phyloP scores from a whole-genome alignment of 2,888 invertebrate species.

The Heteromurus nitidus region DNA sequence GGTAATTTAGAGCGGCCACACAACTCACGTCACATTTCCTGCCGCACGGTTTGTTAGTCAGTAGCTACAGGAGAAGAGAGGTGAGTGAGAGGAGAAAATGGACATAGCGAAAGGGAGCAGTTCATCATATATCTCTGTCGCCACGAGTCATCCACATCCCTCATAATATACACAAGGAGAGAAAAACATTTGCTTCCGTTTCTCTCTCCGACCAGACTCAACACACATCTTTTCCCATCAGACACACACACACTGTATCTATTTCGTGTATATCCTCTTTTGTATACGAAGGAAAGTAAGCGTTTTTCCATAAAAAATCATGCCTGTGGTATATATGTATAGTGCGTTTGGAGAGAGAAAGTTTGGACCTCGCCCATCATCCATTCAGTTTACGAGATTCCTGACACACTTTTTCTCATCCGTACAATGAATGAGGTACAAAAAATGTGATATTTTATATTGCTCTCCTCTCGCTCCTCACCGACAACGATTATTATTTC shows the following conservation, averaged over 20 bases:
- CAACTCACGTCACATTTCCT: neutral
- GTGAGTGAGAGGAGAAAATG: no score
- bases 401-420: conserved; percentile 65
- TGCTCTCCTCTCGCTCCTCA: neutral
- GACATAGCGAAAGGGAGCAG: conserved; percentile 36
- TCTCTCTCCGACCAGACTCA: no score
- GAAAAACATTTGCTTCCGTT: no score
- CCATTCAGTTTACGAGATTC: conserved; percentile 70
- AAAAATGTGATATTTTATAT: neutral
- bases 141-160: neutral
- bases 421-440: neutral
- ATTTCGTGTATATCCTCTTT: no score
- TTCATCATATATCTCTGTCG: conserved; percentile 50
- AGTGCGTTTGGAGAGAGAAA: neutral
- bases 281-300: neutral
- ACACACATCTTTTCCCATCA: no score
- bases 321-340: neutral
- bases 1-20: neutral
- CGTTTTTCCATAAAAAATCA: neutral
- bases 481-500: neutral
- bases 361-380: conserved; percentile 69
- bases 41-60: conserved; percentile 46
- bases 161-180: no score
- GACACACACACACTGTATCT: no score
- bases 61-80: conserved; percentile 21